Percentiles rank a stretch among this genome's conserved stretches.
phyloP scores from a whole-genome alignment of 2,888 invertebrate species.

The Stenodema calcarata region DNA sequence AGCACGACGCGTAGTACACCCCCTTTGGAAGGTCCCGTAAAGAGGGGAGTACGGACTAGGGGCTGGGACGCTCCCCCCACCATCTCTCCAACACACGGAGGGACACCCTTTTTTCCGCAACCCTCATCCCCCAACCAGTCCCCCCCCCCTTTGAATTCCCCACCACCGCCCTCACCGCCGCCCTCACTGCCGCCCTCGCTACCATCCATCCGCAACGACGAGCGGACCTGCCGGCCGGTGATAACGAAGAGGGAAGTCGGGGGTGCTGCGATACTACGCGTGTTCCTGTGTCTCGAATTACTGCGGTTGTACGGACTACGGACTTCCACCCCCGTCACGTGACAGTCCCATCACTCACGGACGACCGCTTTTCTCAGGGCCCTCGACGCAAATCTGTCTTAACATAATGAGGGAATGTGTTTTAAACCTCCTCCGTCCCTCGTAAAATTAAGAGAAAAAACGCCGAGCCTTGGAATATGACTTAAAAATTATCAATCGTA shows the following conservation, averaged over 20 bases:
- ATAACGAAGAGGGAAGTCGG: neutral
- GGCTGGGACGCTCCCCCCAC: neutral
- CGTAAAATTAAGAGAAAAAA: neutral
- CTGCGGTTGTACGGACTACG: neutral
- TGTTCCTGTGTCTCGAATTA: neutral
- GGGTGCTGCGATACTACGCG: neutral
- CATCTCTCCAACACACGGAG: neutral
- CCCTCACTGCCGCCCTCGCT: neutral
- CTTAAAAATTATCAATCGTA: no score
- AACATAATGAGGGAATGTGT: neutral
- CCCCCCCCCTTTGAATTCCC: neutral
- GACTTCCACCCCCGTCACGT: neutral
- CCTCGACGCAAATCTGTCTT: neutral
- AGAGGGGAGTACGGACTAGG: no score
- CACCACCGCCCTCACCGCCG: no score
- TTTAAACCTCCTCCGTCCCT: neutral
- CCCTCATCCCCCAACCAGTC: neutral
- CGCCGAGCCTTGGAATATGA: no score
- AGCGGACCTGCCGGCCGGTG: neutral
- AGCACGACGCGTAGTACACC: neutral
- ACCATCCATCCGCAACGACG: no score
- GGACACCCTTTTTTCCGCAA: neutral
- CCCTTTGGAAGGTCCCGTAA: neutral
- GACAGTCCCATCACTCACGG: neutral
- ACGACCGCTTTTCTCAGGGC: neutral